Evolutionary conservation across 2,797 vertebrate genomes (phyloP).

Genomic region (Gobionotothen gibberifrons): DNA sequence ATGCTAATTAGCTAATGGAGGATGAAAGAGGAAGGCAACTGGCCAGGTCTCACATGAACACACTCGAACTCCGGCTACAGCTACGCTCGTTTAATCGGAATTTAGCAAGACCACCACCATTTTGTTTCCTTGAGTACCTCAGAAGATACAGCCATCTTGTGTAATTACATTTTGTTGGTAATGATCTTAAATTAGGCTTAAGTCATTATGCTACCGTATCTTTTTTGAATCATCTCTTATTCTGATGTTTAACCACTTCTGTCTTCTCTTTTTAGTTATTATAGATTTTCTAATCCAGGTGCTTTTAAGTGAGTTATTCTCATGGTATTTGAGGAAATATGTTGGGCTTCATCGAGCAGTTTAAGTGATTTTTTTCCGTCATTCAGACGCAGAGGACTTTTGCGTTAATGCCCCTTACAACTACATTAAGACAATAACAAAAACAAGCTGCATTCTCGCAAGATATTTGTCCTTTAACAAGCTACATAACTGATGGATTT

Average conservation of each 20-base stretch:
- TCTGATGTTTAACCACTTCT: not conserved
- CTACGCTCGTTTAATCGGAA: constrained; percentile 53
- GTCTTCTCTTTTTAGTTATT: not conserved
- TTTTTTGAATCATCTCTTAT: not conserved
- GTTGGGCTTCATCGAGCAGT: not conserved
- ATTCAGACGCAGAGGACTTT: not conserved
- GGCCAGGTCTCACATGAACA: constrained; percentile 70
- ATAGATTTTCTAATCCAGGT: not conserved
- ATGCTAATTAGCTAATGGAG: constrained; percentile 84
- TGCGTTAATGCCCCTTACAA: not conserved
- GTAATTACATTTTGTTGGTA: constrained; percentile 16
- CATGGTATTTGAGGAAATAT: not conserved
- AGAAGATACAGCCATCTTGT: constrained; percentile 72
- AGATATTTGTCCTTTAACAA: too few species aligned
- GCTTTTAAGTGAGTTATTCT: constrained; percentile 1
- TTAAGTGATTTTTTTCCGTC: not conserved
- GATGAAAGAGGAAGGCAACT: constrained; percentile 78
- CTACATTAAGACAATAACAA: too few species aligned
- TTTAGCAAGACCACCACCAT: constrained; percentile 71
- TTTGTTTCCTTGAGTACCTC: constrained; percentile 64
- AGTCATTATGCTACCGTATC: constrained; percentile 1
- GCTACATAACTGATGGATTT: too few species aligned
- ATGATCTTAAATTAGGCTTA: constrained; percentile 33
- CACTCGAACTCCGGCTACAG: constrained; percentile 58
- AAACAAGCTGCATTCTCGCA: too few species aligned